phyloP scores from a whole-genome alignment of 2,888 invertebrate species.

The Agonopterix heracliana region DNA sequence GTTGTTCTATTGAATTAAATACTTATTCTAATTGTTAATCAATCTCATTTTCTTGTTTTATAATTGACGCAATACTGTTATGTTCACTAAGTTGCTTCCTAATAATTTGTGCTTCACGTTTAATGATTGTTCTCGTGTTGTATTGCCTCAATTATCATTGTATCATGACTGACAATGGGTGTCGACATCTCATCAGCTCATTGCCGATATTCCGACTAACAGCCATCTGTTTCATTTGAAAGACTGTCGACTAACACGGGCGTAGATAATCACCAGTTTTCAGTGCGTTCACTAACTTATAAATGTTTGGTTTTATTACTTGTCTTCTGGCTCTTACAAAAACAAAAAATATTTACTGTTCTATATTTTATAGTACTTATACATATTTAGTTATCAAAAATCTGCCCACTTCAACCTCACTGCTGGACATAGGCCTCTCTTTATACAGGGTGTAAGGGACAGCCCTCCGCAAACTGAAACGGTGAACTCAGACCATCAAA shows the following conservation, averaged over 20 bases:
- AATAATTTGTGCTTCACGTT: background rate
- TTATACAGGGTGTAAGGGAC: too few relatives aligned
- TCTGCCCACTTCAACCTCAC: too few relatives aligned
- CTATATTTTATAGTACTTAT: too few relatives aligned
- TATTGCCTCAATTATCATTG: constrained; percentile 52
- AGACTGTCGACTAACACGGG: constrained; percentile 54
- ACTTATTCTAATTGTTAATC: constrained; percentile 16
- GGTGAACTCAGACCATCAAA: too few relatives aligned
- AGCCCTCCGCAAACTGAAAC: too few relatives aligned
- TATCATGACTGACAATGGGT: constrained; percentile 40
- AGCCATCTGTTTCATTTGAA: constrained; percentile 27
- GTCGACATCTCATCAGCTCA: constrained; percentile 25
- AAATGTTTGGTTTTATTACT: constrained; percentile 48
- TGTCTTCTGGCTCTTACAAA: constrained; percentile 44
- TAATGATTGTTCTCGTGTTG: constrained; percentile 12
- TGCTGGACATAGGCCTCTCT: too few relatives aligned
- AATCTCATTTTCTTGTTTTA: constrained; percentile 9
- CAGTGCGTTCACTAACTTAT: constrained; percentile 56
- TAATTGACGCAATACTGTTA: constrained; percentile 27
- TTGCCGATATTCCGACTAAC: constrained; percentile 44
- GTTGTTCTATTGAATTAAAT: constrained; percentile 2
- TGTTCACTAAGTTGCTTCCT: background rate
- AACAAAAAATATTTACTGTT: background rate
- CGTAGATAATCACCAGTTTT: constrained; percentile 40
- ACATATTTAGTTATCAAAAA: too few relatives aligned